A percentile compares a stretch with the other conserved stretches of the same genome.
phyloP scores from a whole-genome alignment of 2,113 vertebrate genomes.

The Oceanodroma tethys region DNA sequence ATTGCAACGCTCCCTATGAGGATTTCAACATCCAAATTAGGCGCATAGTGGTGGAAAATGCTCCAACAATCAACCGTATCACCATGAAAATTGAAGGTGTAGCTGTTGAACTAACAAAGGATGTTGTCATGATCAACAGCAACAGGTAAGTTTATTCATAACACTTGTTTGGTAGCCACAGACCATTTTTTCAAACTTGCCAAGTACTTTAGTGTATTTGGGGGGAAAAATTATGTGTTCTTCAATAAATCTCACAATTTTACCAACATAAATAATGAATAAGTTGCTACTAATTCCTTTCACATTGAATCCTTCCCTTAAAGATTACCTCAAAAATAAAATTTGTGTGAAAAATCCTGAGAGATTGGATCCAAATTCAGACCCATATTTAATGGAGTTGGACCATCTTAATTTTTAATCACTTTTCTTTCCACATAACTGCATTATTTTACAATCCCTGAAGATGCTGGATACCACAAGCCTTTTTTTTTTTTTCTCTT shows the following conservation, averaged over 20 bases:
- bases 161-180: background rate
- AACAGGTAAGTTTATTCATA: constrained; percentile 50
- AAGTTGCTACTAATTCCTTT: background rate
- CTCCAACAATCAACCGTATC: constrained; percentile 44
- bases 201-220: background rate
- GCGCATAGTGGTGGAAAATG: background rate
- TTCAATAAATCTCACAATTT: background rate
- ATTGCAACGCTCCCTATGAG: constrained; percentile 61
- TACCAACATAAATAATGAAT: background rate
- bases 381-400: background rate
- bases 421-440: background rate
- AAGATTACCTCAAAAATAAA: background rate
- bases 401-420: background rate
- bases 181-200: background rate
- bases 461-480: background rate
- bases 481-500: background rate
- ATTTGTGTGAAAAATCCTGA: background rate
- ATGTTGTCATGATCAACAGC: constrained; percentile 35
- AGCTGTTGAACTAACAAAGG: constrained; percentile 29
- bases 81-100: constrained; percentile 66
- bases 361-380: background rate
- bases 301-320: background rate
- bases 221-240: background rate
- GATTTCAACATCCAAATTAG: constrained; percentile 75
- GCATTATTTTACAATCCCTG: background rate